phyloP scores from a whole-genome alignment of 2,888 invertebrate genomes.

The Drosophila borealis region DNA sequence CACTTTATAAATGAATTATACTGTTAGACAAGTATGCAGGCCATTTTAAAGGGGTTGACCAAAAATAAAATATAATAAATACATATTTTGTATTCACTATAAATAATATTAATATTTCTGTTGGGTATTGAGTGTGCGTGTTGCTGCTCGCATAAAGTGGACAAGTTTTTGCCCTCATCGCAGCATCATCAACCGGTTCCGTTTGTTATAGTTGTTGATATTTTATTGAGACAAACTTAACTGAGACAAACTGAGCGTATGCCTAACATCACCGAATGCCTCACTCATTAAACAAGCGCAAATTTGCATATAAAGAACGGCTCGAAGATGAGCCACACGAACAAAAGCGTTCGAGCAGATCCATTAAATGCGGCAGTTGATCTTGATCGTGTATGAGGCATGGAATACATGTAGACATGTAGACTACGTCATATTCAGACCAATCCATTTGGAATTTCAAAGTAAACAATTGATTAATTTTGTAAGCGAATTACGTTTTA shows the following conservation, averaged over 20 bases:
- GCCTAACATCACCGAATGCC: slow-evolving; percentile 34
- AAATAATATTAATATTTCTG: too few relatives aligned
- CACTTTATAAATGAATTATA: neutral
- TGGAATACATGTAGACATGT: neutral
- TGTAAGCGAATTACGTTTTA: slow-evolving; percentile 54
- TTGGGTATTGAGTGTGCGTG: too few relatives aligned
- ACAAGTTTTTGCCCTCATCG: slow-evolving; percentile 23
- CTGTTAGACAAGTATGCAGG: slow-evolving; percentile 4
- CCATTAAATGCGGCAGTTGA: slow-evolving; percentile 13
- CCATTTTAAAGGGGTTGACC: slow-evolving; percentile 9
- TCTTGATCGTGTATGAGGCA: slow-evolving; percentile 12
- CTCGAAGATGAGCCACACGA: slow-evolving; percentile 27
- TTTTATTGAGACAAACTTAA: neutral
- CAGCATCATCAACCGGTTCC: slow-evolving; percentile 55
- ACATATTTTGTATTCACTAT: slow-evolving; percentile 2
- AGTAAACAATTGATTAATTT: slow-evolving; percentile 37
- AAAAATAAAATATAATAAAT: slow-evolving; percentile 2
- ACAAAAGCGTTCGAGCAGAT: slow-evolving; percentile 20
- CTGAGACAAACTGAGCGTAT: slow-evolving; percentile 29
- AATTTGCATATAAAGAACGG: slow-evolving; percentile 52
- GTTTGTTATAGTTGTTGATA: slow-evolving; percentile 18
- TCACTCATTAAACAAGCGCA: slow-evolving; percentile 40
- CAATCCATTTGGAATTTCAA: slow-evolving; percentile 30
- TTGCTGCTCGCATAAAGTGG: slow-evolving; percentile 6
- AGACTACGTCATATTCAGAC: slow-evolving; percentile 15